Percentiles rank a stretch among this genome's conserved stretches.
phyloP scores from a whole-genome alignment of 1,140 invertebrate species.

The Drosophila tristis region DNA sequence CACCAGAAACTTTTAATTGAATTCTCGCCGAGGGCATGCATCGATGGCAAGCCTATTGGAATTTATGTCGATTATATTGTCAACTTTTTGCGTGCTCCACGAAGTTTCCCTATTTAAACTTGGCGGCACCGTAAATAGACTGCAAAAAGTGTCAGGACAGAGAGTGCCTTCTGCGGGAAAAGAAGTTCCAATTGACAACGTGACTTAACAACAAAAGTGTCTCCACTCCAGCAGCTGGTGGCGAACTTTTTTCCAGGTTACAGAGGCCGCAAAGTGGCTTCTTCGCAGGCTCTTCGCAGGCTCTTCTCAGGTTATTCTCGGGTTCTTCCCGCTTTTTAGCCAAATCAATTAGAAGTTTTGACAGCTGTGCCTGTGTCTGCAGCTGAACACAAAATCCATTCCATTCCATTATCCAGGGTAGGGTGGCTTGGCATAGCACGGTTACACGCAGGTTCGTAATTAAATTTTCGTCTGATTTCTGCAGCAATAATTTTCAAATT shows the following conservation, averaged over 20 bases:
- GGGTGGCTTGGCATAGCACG: neutral
- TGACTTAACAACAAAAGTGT: slow-evolving; percentile 64
- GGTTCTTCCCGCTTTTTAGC: slow-evolving; percentile 48
- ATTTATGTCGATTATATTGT: slow-evolving; percentile 81
- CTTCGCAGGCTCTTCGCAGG: slow-evolving; percentile 48
- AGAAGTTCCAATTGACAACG: slow-evolving; percentile 75
- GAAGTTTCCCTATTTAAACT: slow-evolving; percentile 79
- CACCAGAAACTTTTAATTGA: slow-evolving; percentile 72
- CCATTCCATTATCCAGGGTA: slow-evolving; percentile 4
- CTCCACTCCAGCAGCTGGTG: slow-evolving; percentile 8
- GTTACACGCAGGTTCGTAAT: slow-evolving; percentile 49
- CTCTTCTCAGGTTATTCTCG: slow-evolving; percentile 28
- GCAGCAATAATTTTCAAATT: slow-evolving; percentile 72
- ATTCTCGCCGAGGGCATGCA: slow-evolving; percentile 47
- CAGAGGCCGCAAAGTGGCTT: slow-evolving; percentile 44
- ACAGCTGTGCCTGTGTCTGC: slow-evolving; percentile 61
- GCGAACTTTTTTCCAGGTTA: slow-evolving; percentile 61
- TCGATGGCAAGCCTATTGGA: slow-evolving; percentile 70
- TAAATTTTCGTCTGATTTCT: slow-evolving; percentile 71
- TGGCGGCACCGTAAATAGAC: slow-evolving; percentile 66
- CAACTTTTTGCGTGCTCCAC: slow-evolving; percentile 60
- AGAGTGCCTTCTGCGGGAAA: slow-evolving; percentile 6
- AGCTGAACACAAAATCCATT: slow-evolving; percentile 14
- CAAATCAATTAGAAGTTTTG: slow-evolving; percentile 81
- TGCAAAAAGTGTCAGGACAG: slow-evolving; percentile 36